phyloP scores from a whole-genome alignment of 2,888 invertebrate species.

The Myathropa florea region DNA sequence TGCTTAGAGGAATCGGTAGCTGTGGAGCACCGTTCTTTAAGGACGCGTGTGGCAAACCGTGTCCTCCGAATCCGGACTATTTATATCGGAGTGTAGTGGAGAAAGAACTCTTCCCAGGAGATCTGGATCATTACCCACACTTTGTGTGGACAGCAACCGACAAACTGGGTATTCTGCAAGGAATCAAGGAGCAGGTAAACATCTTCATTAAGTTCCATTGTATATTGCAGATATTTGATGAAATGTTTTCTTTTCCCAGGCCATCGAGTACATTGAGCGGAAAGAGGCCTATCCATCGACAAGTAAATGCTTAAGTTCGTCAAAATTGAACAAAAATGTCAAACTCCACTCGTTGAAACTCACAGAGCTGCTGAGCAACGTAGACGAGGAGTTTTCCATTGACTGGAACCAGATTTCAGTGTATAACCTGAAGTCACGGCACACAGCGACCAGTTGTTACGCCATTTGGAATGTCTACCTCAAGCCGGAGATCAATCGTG shows the following conservation, averaged over 20 bases:
- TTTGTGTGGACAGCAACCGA: conserved; percentile 84
- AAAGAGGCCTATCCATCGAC: conserved; percentile 13
- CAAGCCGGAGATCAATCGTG: conserved; percentile 86
- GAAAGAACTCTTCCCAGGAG: conserved; percentile 80
- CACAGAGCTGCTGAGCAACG: conserved; percentile 65
- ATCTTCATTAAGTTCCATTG: background rate
- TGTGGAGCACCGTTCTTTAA: conserved; percentile 83
- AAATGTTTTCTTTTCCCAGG: conserved; percentile 42
- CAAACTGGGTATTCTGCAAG: conserved; percentile 82
- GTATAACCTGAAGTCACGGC: conserved; percentile 81
- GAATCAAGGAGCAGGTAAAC: conserved; percentile 81
- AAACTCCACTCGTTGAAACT: conserved; percentile 62
- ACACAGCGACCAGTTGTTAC: conserved; percentile 84
- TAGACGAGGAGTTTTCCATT: conserved; percentile 74
- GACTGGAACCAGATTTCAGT: conserved; percentile 78
- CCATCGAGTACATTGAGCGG: conserved; percentile 72
- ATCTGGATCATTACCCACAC: conserved; percentile 79
- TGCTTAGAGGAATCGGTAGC: conserved; percentile 42
- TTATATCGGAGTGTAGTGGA: conserved; percentile 78
- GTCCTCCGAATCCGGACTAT: conserved; percentile 84
- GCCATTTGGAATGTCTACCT: conserved; percentile 87
- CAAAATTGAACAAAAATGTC: conserved; percentile 40
- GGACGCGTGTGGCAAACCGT: conserved; percentile 82
- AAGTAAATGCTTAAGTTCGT: conserved; percentile 55
- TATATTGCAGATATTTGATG: background rate